phyloP scores from a whole-genome alignment of 1,140 invertebrate genomes.

The Temnothorax nylanderi region DNA sequence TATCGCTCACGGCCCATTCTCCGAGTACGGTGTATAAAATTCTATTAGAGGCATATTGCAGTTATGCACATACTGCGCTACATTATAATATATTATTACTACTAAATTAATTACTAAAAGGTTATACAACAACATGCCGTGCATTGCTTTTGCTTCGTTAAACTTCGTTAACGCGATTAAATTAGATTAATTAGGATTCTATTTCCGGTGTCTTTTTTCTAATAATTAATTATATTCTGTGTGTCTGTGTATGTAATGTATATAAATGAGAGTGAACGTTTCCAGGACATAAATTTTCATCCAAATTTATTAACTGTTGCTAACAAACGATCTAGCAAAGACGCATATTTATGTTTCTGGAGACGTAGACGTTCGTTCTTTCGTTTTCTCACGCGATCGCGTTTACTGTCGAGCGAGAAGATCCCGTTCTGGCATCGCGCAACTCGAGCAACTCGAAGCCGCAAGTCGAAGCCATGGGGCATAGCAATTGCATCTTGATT shows the following conservation, averaged over 20 bases:
- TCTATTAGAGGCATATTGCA: background rate
- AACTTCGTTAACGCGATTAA: conserved; percentile 1
- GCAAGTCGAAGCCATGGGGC: background rate
- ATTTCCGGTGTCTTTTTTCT: background rate
- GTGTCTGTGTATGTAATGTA: background rate
- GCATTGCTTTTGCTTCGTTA: background rate
- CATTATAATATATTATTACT: conserved; percentile 10
- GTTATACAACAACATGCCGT: background rate
- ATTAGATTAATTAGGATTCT: background rate
- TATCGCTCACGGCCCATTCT: background rate
- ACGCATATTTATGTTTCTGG: background rate
- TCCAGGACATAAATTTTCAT: background rate
- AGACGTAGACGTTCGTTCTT: background rate
- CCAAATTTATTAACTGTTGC: background rate
- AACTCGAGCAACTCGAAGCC: background rate
- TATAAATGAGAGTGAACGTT: background rate
- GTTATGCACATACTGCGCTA: background rate
- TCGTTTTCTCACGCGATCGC: background rate
- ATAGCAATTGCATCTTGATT: conserved; percentile 24
- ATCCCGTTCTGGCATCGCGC: background rate
- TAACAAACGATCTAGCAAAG: background rate
- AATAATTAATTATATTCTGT: background rate
- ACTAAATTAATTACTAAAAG: conserved; percentile 19
- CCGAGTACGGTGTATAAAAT: background rate
- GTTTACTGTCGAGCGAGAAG: conserved; percentile 9